Evolutionary conservation across 2,888 invertebrate genomes (phyloP), one percentile per base, ranked within the genome.

Genomic region (Hypolimnas misippus): DNA sequence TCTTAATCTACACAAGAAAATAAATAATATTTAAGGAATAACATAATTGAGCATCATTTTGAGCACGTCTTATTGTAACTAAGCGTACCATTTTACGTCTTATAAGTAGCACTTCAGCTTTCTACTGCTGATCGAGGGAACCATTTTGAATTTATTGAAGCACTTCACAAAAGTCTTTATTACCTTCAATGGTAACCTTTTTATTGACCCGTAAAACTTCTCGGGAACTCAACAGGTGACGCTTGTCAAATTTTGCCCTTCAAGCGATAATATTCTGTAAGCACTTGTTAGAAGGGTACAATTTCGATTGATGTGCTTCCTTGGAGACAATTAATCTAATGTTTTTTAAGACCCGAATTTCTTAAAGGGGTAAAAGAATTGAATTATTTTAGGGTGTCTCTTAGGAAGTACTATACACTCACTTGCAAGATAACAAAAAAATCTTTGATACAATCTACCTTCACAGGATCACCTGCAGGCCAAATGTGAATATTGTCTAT

Each of bases 201-300:
- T 87, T 85, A 88, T 86, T 79, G 82, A 76, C 77, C 82, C 73
- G 84, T 87, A 83, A 86, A 84, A 77, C 74, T 82, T 77, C 42
- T 42, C 42, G 49, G 73, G 67, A 62, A 69, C 69, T 82, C 87
- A 88, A 87, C 87, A 87, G 87, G 87, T 87, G 82, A 81, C 70
- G 66, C 75, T 70, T 40, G 49, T 29, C 25, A 29, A 31, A 49
- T 33, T 38, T 40, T 42, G 7, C 46, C 25, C 17, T 7, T 4
- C 25, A 49, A 46, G 17, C 10, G 21, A 31, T 16, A 40, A 25
- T 53, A 17, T 17, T 12, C 46, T 25, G 25, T 38, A 40, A 21
- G n/a, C 8, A 7, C 16, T 8, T 29, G 4, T 8, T 33, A 1
- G 7, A 6, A 29, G 21, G 38, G 49, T 53, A 49, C 49, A 29